These are phyloP conservation scores for Sebastes iracundus DNA, from an alignment of 2,797 vertebrate species.

Conservation along the genomic window DNA sequence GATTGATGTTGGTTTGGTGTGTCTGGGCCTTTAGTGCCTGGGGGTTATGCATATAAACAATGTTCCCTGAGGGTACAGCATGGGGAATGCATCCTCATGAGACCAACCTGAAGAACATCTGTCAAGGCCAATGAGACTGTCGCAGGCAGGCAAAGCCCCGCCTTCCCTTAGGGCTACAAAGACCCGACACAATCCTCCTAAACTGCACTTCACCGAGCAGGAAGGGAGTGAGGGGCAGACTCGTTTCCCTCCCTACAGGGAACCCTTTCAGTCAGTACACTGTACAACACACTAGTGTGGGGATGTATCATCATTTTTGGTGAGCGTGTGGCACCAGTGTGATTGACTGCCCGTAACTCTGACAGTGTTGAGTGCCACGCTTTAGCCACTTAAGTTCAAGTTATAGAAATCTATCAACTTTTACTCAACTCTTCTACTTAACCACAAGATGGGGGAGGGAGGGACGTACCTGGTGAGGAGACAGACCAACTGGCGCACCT, in stretches of 20 bases:
- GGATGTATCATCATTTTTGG: not conserved
- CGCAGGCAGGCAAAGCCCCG: not conserved
- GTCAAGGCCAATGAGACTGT: not conserved
- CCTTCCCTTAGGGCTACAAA: not conserved
- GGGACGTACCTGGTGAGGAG: slow-evolving; percentile 91
- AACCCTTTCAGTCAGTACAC: not conserved
- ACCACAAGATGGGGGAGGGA: not conserved
- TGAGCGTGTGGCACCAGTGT: not conserved
- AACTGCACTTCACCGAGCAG: too few relatives aligned
- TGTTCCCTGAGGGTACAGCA: not conserved
- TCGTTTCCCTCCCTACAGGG: not conserved
- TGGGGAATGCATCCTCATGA: not conserved
- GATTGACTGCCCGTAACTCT: not conserved
- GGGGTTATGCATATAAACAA: not conserved
- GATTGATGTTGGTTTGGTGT: too few relatives aligned
- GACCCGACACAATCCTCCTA: not conserved
- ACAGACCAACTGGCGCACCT: slow-evolving; percentile 97
- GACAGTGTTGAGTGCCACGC: not conserved
- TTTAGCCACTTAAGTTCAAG: not conserved
- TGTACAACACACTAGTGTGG: not conserved
- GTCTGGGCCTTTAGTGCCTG: too few relatives aligned
- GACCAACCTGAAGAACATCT: not conserved
- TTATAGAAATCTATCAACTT: not conserved
- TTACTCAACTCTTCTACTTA: not conserved
- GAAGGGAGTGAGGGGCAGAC: too few relatives aligned